Percentiles rank a stretch among this genome's conserved stretches.
Conservation (phyloP, 2,113 vertebrate genomes). For the Mixornis gularis region DNA sequence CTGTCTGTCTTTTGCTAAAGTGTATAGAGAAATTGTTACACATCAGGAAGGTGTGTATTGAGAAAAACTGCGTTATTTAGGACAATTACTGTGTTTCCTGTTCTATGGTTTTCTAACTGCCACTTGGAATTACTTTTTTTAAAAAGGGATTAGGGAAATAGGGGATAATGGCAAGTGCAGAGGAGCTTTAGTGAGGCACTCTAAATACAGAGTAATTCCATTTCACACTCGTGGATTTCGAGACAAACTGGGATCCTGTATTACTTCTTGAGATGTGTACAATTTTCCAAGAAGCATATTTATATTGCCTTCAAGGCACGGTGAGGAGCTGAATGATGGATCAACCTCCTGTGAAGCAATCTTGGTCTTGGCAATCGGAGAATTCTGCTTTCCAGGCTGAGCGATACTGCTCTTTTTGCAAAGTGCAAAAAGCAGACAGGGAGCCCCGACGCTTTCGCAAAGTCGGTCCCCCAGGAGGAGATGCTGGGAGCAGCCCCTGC, state of each 20-base stretch:
- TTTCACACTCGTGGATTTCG: background rate
- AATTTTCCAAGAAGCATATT: background rate
- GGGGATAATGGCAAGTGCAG: background rate
- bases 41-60: background rate
- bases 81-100: background rate
- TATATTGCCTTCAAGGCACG: background rate
- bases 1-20: background rate
- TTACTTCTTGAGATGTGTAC: background rate
- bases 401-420: background rate
- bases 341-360: background rate
- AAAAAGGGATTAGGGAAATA: background rate
- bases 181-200: background rate
- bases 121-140: background rate
- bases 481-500: background rate
- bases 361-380: background rate
- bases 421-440: background rate
- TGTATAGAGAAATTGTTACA: background rate
- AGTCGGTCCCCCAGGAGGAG: accelerated
- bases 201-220: background rate
- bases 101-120: background rate
- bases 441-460: background rate
- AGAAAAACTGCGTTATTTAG: background rate
- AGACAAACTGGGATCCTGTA: background rate
- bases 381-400: background rate
- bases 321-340: background rate